Base-by-base conservation (phyloP, 1,140 invertebrate species). In the Chrysopa pallens region DNA sequence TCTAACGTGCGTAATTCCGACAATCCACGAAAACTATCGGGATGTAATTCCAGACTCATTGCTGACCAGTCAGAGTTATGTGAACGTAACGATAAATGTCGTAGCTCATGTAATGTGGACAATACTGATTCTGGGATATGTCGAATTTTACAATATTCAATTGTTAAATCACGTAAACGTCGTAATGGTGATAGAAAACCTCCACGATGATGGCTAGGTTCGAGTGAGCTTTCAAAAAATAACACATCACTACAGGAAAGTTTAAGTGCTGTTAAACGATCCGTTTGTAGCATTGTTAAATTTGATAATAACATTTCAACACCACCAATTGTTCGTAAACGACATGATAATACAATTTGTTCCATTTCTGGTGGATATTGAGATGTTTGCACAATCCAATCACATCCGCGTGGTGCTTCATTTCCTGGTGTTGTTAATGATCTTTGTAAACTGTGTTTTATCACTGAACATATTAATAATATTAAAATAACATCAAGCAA, bases 21-120 rank as follows among this genome's bases (percentile, higher is more conserved):
- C 42, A 87, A 61, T 7, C 79, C 76, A 9, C 70, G 59, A 41
- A 86, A 72, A 42, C 79, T 74, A 47, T 79, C 74, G 15, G 73
- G 63, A 50, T 77, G 68, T n/a, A 87, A 57, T 48, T 80, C 79
- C 60, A 86, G 69, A 17, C 73, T 74, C 69, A 83, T 79, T 23
- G 78, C 72, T 2, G 79, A 81, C 81, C 82, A 84, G 54, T 85
- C 80, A 48, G 74, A 77, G 56, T 86, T 86, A 55, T 76, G 74
- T 33, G 82, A 85, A 12, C 76, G 71, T 46, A 89, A 58, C 4
- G 73, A 69, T 13, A 89, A 59, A 39, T 67, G 69, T 42, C 73
- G 72, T 6, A 89, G 61, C 50, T 80, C 73, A 46, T 65, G 65
- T 29, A 84, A 69, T 37, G 74, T 68, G 29, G 70, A 59, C 50